Conservation (phyloP, 2,888 invertebrate species). For the Caenorhabditis becei region DNA sequence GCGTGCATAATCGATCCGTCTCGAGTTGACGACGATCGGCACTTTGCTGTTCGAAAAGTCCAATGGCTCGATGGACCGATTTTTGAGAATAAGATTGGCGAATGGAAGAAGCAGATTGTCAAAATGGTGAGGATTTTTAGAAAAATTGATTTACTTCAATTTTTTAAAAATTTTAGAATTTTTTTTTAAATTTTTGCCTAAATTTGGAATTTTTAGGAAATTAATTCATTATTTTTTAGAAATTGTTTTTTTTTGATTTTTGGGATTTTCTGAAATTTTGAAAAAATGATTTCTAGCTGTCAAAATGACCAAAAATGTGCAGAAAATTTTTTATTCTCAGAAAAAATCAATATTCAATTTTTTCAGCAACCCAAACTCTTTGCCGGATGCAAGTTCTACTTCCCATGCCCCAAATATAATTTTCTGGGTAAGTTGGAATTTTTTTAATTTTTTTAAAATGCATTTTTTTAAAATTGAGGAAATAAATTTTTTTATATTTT, state of each 20-base stretch:
- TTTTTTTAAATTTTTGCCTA: not conserved
- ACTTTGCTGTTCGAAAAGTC: constrained; percentile 44
- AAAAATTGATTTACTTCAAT: not conserved
- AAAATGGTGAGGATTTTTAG: constrained; percentile 33
- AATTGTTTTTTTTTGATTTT: not conserved
- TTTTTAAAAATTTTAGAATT: not conserved
- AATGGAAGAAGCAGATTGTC: constrained; percentile 49
- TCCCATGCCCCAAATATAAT: constrained; percentile 38
- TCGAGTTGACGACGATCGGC: constrained; percentile 40
- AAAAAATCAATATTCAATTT: not conserved
- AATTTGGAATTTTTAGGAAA: not conserved
- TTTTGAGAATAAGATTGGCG: constrained; percentile 37
- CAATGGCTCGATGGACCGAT: constrained; percentile 49
- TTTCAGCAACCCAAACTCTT: constrained; percentile 65
- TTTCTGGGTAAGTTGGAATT: constrained; percentile 46
- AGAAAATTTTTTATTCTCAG: too few relatives aligned
- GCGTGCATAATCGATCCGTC: constrained; percentile 34
- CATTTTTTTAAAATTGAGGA: too few relatives aligned
- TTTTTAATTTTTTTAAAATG: not conserved
- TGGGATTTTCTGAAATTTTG: too few relatives aligned
- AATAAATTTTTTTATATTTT: too few relatives aligned
- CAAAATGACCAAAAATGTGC: too few relatives aligned
- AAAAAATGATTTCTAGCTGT: not conserved
- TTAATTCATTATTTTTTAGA: not conserved
- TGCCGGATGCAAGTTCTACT: constrained; percentile 64